A percentile compares a stretch with the other conserved stretches of the same genome.
These are phyloP conservation scores for Phocoena phocoena DNA, from an alignment of 2,113 vertebrate species.

Conservation along the genomic window DNA sequence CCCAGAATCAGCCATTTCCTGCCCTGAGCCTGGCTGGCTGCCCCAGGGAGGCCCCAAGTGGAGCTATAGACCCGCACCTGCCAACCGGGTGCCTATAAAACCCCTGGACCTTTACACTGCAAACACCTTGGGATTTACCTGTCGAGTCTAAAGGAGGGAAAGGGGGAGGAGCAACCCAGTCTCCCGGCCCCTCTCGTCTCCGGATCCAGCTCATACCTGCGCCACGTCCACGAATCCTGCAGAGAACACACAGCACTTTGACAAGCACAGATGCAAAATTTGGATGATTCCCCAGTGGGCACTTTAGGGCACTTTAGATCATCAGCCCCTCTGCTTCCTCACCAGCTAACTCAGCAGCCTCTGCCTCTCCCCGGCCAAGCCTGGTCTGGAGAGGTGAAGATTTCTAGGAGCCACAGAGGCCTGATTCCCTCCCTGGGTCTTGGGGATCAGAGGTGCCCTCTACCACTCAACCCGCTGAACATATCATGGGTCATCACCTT, in stretches of 20 bases:
- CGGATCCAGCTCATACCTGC: neutral
- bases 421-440: neutral
- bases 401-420: neutral
- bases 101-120: neutral
- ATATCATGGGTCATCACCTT: neutral
- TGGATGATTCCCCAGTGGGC: neutral
- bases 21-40: neutral
- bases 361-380: neutral
- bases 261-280: neutral
- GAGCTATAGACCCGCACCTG: neutral
- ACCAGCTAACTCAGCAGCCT: neutral
- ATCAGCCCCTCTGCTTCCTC: neutral
- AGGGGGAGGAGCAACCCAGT: neutral
- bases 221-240: neutral
- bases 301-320: neutral
- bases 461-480: neutral
- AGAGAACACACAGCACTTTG: neutral
- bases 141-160: neutral
- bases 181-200: too few relatives aligned
- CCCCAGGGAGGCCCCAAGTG: neutral
- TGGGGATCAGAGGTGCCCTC: neutral
- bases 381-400: neutral
- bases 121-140: neutral
- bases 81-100: neutral
- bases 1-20: slow-evolving; percentile 47